Percentiles rank a stretch among this genome's conserved stretches.
These are phyloP conservation scores for Philereme vetulata DNA, from an alignment of 2,888 invertebrate genomes.

Conservation along the genomic window DNA sequence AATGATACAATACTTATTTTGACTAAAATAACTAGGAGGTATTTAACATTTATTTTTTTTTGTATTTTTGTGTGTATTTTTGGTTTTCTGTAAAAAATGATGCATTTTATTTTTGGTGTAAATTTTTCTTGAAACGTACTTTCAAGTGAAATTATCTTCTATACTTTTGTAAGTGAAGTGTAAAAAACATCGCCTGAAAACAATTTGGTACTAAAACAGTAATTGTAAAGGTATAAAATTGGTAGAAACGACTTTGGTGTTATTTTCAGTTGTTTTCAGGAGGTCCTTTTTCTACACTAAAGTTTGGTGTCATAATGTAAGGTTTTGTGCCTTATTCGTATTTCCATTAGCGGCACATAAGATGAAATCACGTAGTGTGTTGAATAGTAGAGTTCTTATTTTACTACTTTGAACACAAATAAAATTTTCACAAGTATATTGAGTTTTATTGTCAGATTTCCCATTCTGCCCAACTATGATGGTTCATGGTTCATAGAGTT, in stretches of 20 bases:
- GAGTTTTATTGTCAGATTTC: slow-evolving; percentile 25
- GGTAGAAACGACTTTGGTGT: no score
- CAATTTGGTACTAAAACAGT: neutral
- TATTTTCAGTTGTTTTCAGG: slow-evolving; percentile 1
- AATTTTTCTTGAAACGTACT: slow-evolving; percentile 1
- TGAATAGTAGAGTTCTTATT: slow-evolving; percentile 71
- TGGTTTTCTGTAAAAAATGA: slow-evolving; percentile 15
- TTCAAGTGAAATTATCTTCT: slow-evolving; percentile 13
- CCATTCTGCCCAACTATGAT: neutral
- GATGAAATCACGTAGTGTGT: slow-evolving; percentile 62
- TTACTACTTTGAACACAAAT: slow-evolving; percentile 77
- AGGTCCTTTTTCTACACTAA: slow-evolving; percentile 14
- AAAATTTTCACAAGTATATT: slow-evolving; percentile 71
- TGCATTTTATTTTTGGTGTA: slow-evolving; percentile 1
- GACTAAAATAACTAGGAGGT: slow-evolving; percentile 9
- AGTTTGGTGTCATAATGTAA: slow-evolving; percentile 40
- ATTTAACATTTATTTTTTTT: slow-evolving; percentile 19
- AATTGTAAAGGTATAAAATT: no score
- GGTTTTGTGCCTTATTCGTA: slow-evolving; percentile 46
- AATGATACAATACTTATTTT: slow-evolving; percentile 20
- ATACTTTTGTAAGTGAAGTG: slow-evolving; percentile 10
- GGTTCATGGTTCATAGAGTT: no score
- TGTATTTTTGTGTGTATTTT: slow-evolving; percentile 18
- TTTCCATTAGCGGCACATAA: slow-evolving; percentile 46
- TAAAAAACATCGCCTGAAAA: slow-evolving; percentile 12